Conservation (phyloP, 2,113 vertebrate species). For the Hemichromis elongatus region DNA sequence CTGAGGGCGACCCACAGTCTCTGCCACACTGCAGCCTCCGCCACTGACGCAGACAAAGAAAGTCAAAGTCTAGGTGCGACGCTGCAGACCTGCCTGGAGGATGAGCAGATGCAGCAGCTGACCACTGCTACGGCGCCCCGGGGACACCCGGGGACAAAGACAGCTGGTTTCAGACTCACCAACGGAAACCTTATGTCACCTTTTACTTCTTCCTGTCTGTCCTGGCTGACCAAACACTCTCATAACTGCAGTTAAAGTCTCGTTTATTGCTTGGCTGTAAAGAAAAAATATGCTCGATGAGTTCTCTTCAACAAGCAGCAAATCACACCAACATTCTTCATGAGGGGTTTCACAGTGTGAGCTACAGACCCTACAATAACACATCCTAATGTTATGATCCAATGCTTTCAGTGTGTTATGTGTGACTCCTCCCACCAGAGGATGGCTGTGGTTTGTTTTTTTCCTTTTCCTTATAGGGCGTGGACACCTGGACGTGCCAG, state of each 20-base stretch:
- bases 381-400: too few relatives aligned
- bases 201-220: not conserved
- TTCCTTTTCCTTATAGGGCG: too few relatives aligned
- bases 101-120: not conserved
- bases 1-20: fast-evolving
- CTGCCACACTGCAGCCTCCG: not conserved
- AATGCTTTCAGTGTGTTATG: too few relatives aligned
- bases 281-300: not conserved
- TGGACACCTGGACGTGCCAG: too few relatives aligned
- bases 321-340: not conserved
- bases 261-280: not conserved
- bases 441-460: too few relatives aligned
- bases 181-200: fast-evolving
- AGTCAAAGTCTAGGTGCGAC: not conserved
- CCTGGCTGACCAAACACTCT: not conserved
- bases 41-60: not conserved
- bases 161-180: not conserved
- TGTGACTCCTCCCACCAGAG: too few relatives aligned
- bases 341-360: not conserved
- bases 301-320: not conserved
- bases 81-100: not conserved
- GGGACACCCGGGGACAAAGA: not conserved
- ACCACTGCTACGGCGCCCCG: not conserved
- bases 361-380: not conserved
- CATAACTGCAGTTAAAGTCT: fast-evolving